Base-by-base conservation (phyloP, 1,140 invertebrate species). In the Drosophila bifasciata region DNA sequence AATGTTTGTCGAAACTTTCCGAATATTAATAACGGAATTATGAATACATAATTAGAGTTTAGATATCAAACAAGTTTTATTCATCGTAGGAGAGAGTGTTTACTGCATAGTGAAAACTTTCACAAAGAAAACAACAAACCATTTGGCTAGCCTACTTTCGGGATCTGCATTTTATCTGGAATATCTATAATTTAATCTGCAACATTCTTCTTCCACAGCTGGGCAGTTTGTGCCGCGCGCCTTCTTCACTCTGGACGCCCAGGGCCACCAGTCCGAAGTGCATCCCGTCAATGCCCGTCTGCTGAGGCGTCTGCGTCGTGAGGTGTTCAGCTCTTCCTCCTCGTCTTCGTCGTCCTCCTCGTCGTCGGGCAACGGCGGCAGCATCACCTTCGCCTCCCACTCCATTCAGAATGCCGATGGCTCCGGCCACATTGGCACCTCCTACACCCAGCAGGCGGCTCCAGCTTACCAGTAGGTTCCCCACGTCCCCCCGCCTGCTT, bases 151-250 rank as follows among this genome's bases (percentile, higher is more conserved):
- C 28, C 52, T 53, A 55, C 59, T 39, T 62, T 62, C n/a, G 13
- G 59, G 28, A 36, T 19, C n/a, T 0, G 3, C 16, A 15, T 57
- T 46, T 6, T 11, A 17, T 23, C 17, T 19, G 3, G 9, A 21
- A 23, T 32, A 16, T 43, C 9, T 41, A 39, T 48, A 48, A 44
- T 55, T 13, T 43, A 15, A 56, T 11, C 32, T 0, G 7, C 8
- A 2, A 53, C 52, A 17, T 50, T 19, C 25, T 50, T 52, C 0
- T 19, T 11, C 11, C 11, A 36, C 32, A 91, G 89, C 76, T 57
- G 89, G 89, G 3, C 89, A 90, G 23, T 91, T 86, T 13, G 44
- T 90, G 52, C 89, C 89, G 1, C 60, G 73, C 15, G 89, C 89
- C 8, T 76, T 89, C 60, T 91, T 76, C 39, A 91, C 78, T 8